phyloP scores from a whole-genome alignment of 2,797 vertebrate genomes.

The Prionace glauca region DNA sequence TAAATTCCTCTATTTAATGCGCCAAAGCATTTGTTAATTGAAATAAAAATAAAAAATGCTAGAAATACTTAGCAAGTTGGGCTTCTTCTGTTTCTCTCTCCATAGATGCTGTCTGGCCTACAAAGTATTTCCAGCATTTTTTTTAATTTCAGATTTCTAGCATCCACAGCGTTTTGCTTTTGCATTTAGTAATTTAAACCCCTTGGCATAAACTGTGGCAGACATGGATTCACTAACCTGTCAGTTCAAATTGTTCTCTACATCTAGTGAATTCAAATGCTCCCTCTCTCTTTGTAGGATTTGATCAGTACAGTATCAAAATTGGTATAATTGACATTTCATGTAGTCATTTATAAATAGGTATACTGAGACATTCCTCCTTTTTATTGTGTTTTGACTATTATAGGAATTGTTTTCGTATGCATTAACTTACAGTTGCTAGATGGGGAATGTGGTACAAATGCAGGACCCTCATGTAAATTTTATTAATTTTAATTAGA shows the following conservation, averaged over 20 bases:
- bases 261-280: not conserved
- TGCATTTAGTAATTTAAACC: not conserved
- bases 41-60: not conserved
- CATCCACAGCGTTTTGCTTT: not conserved
- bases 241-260: not conserved
- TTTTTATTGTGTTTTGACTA: not conserved
- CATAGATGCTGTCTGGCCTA: not conserved
- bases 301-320: conserved; percentile 33
- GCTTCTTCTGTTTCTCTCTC: not conserved
- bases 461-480: not conserved
- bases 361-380: not conserved
- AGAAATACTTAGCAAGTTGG: not conserved
- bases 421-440: conserved; percentile 20
- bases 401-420: conserved; percentile 12
- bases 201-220: not conserved
- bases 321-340: not conserved
- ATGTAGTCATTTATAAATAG: not conserved
- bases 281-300: not conserved
- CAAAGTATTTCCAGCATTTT: not conserved
- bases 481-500: not conserved
- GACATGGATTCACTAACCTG: not conserved
- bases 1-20: not conserved
- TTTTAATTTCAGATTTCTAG: conserved; percentile 1
- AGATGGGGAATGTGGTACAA: not conserved
- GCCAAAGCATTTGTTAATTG: not conserved